phyloP scores from a whole-genome alignment of 2,797 vertebrate species.

The Myotis vivesi region DNA sequence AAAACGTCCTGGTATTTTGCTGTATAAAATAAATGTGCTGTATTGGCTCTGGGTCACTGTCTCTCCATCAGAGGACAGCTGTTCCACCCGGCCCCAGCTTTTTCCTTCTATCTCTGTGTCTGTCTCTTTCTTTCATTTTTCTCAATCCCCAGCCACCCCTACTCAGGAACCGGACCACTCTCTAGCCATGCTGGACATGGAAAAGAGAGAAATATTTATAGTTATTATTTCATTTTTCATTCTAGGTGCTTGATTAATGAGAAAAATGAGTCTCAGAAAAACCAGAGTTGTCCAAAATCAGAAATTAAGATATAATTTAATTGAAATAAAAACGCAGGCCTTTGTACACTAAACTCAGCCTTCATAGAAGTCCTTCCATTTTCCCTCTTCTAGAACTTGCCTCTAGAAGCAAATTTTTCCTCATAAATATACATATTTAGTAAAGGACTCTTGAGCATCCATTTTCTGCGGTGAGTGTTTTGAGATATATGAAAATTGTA shows the following conservation, averaged over 20 bases:
- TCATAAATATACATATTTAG: not conserved
- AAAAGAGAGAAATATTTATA: not conserved
- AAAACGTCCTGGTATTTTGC: too few species aligned
- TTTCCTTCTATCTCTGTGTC: too few species aligned
- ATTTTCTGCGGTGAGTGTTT: not conserved
- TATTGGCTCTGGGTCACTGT: too few species aligned
- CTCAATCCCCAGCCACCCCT: too few species aligned
- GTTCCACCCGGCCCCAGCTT: too few species aligned
- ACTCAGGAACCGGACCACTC: accelerated
- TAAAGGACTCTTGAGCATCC: not conserved
- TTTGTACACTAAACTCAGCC: not conserved
- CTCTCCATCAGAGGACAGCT: too few species aligned
- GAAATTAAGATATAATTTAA: not conserved
- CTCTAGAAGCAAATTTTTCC: not conserved
- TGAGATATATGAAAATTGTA: not conserved
- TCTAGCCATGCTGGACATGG: accelerated
- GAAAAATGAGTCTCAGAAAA: not conserved
- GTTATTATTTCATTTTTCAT: not conserved
- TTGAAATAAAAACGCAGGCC: not conserved
- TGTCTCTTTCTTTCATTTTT: too few species aligned
- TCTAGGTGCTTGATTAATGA: not conserved
- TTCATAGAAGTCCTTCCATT: not conserved
- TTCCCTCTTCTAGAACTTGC: not conserved
- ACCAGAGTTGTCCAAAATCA: not conserved
- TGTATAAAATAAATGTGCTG: too few species aligned